Percentiles rank a stretch among this genome's conserved stretches.
phyloP scores from a whole-genome alignment of 2,888 invertebrate genomes.

The Dusona sp. region DNA sequence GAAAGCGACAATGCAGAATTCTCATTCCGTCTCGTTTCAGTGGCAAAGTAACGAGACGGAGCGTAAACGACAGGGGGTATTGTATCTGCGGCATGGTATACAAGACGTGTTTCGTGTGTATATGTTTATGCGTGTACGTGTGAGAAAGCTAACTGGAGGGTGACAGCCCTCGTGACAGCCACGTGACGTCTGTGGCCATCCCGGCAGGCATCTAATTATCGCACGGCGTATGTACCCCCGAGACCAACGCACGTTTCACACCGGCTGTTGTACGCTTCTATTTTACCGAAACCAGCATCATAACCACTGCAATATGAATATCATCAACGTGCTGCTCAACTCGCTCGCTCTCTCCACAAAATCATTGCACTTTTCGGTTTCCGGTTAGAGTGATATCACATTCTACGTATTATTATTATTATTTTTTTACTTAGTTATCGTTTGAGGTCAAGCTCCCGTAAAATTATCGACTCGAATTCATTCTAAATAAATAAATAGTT shows the following conservation, averaged over 20 bases:
- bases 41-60: constrained; percentile 45
- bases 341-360: constrained; percentile 31
- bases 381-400: neutral
- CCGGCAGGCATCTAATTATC: constrained; percentile 83
- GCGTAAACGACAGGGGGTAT: constrained; percentile 57
- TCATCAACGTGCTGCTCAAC: constrained; percentile 31
- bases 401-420: neutral
- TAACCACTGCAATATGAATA: constrained; percentile 45
- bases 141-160: constrained; percentile 75
- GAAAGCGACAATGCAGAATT: constrained; percentile 41
- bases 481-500: neutral
- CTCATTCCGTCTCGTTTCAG: constrained; percentile 62
- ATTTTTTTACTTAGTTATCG: neutral
- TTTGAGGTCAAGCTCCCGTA: neutral
- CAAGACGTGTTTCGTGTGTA: constrained; percentile 15
- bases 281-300: constrained; percentile 68
- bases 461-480: neutral
- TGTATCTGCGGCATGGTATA: constrained; percentile 17
- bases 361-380: constrained; percentile 28
- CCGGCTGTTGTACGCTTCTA: constrained; percentile 60
- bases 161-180: constrained; percentile 83
- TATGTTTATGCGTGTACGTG: constrained; percentile 30
- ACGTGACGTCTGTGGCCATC: constrained; percentile 83
- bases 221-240: constrained; percentile 73
- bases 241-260: constrained; percentile 68